A percentile compares a stretch with the other conserved stretches of the same genome.
These are phyloP conservation scores for Maccullochella peelii DNA, from an alignment of 2,113 vertebrate species.

Conservation along the genomic window DNA sequence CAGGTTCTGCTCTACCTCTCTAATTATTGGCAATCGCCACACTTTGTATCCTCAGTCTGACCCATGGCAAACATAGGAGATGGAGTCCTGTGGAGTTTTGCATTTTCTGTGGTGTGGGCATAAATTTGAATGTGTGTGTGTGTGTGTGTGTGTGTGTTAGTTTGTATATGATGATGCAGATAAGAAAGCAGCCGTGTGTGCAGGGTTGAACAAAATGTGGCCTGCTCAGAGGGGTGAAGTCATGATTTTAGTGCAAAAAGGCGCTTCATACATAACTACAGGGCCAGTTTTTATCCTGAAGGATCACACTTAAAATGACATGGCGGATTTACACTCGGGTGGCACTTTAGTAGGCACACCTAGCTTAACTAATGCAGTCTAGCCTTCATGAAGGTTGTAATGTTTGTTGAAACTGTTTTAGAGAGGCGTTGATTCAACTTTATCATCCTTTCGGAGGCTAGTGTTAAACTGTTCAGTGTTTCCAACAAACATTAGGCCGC, in stretches of 20 bases:
- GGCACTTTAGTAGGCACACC: neutral
- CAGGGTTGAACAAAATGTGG: neutral
- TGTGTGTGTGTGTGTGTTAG: constrained; percentile 4
- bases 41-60: neutral
- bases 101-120: constrained; percentile 3
- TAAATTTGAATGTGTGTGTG: constrained; percentile 37
- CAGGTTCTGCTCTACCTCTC: neutral
- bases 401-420: neutral
- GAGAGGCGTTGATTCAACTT: neutral
- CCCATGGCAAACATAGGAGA: neutral
- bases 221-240: neutral
- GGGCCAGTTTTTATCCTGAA: neutral
- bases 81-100: neutral
- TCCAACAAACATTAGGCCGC: neutral
- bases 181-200: neutral
- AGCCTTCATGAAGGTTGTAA: neutral
- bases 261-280: neutral
- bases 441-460: neutral
- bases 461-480: neutral
- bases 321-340: neutral
- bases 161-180: neutral
- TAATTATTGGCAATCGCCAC: neutral
- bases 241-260: too few relatives aligned
- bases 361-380: neutral
- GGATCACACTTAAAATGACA: neutral